Percentiles rank a stretch among this genome's conserved stretches.
These are phyloP conservation scores for Nyctibius bracteatus DNA, from an alignment of 2,113 vertebrate genomes.

Conservation along the genomic window DNA sequence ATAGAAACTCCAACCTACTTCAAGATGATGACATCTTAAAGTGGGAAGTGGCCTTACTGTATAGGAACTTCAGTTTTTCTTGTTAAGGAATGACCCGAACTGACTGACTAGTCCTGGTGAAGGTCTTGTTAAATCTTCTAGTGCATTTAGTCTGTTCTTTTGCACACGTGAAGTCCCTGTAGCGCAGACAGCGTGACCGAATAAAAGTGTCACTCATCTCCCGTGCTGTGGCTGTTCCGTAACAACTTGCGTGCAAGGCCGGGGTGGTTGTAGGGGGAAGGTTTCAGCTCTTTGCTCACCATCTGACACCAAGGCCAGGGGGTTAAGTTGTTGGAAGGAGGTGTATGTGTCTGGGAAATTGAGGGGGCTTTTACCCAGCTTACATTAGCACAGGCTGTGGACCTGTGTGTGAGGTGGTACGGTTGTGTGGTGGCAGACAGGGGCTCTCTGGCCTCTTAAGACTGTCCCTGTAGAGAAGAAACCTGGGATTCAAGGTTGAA, in stretches of 20 bases:
- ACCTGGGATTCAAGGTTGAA: not conserved
- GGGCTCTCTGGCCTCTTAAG: not conserved
- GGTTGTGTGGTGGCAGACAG: not conserved
- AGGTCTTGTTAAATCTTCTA: not conserved
- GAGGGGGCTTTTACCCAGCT: not conserved
- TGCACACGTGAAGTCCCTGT: accelerated
- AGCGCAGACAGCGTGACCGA: accelerated
- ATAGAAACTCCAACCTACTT: not conserved
- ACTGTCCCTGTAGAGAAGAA: not conserved
- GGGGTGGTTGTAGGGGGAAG: no score
- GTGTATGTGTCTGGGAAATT: not conserved
- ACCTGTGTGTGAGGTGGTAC: not conserved
- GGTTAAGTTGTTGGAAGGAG: not conserved
- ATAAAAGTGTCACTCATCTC: not conserved
- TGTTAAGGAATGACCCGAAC: not conserved
- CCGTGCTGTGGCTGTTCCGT: not conserved
- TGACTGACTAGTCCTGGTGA: not conserved
- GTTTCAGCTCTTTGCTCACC: accelerated
- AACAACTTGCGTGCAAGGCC: no score
- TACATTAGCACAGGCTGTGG: accelerated
- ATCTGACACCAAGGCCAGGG: not conserved
- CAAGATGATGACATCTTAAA: not conserved
- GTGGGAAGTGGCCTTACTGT: not conserved
- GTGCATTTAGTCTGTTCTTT: not conserved
- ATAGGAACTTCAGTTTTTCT: not conserved